Base-by-base conservation (phyloP, 1,140 invertebrate species). In the Panagrolaimus sp. region DNA sequence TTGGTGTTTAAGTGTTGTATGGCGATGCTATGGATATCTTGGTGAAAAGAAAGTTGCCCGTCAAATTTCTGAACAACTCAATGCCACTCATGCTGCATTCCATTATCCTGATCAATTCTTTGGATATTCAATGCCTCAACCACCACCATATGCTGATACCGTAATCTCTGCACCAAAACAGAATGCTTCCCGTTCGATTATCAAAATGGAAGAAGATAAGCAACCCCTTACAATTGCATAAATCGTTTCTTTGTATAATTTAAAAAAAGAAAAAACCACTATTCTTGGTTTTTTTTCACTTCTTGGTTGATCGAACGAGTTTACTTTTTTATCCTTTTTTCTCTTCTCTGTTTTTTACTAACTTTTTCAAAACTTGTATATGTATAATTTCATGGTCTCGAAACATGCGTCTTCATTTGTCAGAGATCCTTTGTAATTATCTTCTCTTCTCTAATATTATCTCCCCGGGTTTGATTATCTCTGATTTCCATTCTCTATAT, bases 31-130 rank as follows among this genome's bases (percentile, higher is more conserved):
- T 61, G 73, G 70, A 38, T 82, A 71, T 65, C 70, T 82, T 14
- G 80, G 80, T 38, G 80, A 82, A 20, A 81, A 82, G 69, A 82
- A 83, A 69, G 75, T 82, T 14, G 80, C 80, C 20, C 72, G 75
- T 62, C 72, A 82, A 45, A 82, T 82, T 47, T 69, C 71, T 38
- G 77, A 82, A 63, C 80, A 82, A 45, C 75, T 82, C 11, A 68
- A 64, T 45, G 73, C 78, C 45, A 82, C 80, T 25, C 70, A 78
- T 8, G 68, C 69, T 25, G 81, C 80, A 9, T 82, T 82, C 77
- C 72, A 72, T 9, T 83, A 80, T 61, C 79, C 79, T n/a, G 82
- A 82, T 45, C 66, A 75, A 27, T 43, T 78, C 5, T 53, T 75
- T 61, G 63, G 73, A 31, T 71, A 65, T 43, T 65, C 51, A 13